Evolutionary conservation across 2,888 invertebrate species (phyloP).

Genomic region (Ypsolopha sequella): DNA sequence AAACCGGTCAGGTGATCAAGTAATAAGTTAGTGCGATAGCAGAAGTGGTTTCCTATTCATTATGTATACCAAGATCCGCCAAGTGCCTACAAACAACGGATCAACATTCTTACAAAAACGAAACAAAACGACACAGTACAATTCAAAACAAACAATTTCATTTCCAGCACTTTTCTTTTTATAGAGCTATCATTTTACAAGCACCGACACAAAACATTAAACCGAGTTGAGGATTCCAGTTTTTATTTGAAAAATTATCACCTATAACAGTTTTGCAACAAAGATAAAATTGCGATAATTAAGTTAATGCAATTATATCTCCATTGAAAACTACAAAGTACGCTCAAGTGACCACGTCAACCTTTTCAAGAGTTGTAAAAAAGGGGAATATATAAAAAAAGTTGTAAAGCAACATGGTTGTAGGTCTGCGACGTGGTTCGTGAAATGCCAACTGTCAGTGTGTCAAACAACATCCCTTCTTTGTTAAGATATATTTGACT

Average conservation of each 20-base stretch:
- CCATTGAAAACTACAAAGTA: conserved; percentile 15
- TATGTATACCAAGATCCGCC: too few relatives aligned
- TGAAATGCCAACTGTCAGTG: conserved; percentile 48
- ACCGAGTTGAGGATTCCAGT: conserved; percentile 3
- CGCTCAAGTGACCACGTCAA: conserved; percentile 27
- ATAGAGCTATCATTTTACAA: too few relatives aligned
- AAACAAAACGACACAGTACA: too few relatives aligned
- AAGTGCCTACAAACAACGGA: too few relatives aligned
- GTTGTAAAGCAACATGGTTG: conserved; percentile 22
- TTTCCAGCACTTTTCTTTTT: too few relatives aligned
- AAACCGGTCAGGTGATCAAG: too few relatives aligned
- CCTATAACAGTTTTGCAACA: conserved; percentile 23
- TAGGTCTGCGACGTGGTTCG: conserved; percentile 19
- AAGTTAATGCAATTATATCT: conserved; percentile 43
- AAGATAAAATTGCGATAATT: conserved; percentile 40
- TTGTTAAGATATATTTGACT: too few relatives aligned
- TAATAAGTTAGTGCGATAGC: too few relatives aligned
- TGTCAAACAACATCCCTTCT: conserved; percentile 9
- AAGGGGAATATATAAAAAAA: conserved; percentile 19
- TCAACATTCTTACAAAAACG: too few relatives aligned
- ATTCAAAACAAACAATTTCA: too few relatives aligned
- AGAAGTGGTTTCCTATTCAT: too few relatives aligned
- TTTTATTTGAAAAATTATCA: conserved; percentile 24
- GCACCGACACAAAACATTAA: neutral
- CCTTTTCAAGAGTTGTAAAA: conserved; percentile 35